Evolutionary conservation across 2,113 vertebrate species (phyloP).

Genomic region (Lepisosteus osseus): DNA sequence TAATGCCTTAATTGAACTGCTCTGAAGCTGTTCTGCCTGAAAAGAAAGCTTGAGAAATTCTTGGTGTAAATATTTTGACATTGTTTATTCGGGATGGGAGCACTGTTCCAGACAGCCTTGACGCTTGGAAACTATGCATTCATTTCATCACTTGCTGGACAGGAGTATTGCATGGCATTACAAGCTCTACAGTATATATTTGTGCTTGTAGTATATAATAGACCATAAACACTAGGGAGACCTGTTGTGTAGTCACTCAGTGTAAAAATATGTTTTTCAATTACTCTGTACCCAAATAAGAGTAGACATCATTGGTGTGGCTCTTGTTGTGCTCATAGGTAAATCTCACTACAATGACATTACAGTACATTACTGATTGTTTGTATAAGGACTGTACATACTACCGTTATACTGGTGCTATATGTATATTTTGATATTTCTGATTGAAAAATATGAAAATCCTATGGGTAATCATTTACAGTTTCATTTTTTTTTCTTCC

Average conservation of each 20-base stretch:
- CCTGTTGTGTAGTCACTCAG: not conserved
- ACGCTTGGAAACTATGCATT: not conserved
- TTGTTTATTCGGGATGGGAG: not conserved
- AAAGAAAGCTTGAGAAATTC: not conserved
- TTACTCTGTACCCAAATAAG: not conserved
- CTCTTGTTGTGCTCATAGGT: slow-evolving; percentile 28
- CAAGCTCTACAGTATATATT: too few species aligned
- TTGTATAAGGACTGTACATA: slow-evolving; percentile 45
- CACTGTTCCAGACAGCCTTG: not conserved
- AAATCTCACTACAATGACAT: slow-evolving; percentile 47
- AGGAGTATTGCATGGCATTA: slow-evolving; percentile 23
- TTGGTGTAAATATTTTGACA: not conserved
- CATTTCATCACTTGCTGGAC: not conserved
- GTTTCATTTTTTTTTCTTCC: slow-evolving; percentile 26
- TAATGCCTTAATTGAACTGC: not conserved
- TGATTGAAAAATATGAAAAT: slow-evolving; percentile 27
- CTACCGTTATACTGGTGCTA: slow-evolving; percentile 52
- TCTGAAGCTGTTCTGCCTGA: not conserved
- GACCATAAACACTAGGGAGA: not conserved
- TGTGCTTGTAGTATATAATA: not conserved
- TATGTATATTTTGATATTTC: slow-evolving; percentile 81
- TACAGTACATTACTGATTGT: slow-evolving; percentile 35
- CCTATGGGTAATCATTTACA: slow-evolving; percentile 32
- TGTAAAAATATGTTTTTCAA: not conserved
- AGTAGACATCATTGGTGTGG: slow-evolving; percentile 7